phyloP scores from a whole-genome alignment of 2,113 vertebrate species.

The Apaloderma vittatum region DNA sequence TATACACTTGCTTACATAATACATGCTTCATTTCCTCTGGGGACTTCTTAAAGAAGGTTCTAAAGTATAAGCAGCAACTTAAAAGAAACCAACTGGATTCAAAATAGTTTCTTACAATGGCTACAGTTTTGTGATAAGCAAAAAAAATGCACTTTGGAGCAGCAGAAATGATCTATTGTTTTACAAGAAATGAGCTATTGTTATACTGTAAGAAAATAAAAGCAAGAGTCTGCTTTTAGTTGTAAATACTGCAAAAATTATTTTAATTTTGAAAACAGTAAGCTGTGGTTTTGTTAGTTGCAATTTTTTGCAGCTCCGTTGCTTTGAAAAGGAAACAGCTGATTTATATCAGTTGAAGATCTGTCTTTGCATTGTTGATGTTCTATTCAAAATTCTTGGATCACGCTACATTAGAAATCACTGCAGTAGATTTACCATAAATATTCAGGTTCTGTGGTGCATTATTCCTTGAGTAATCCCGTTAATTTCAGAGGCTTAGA shows the following conservation, averaged over 20 bases:
- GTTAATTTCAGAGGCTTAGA: neutral
- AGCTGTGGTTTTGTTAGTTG: conserved; percentile 2
- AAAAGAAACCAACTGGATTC: neutral
- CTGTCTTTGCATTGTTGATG: neutral
- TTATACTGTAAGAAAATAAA: conserved; percentile 46
- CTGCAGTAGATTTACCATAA: conserved; percentile 7
- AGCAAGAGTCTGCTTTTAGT: neutral
- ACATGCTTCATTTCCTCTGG: neutral
- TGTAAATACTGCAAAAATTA: neutral
- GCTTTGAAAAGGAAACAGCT: neutral
- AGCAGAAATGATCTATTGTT: conserved; percentile 58
- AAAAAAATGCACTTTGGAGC: neutral
- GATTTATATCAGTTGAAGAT: conserved; percentile 18
- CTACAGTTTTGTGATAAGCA: conserved; percentile 21
- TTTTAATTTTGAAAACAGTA: neutral
- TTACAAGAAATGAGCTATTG: conserved; percentile 41
- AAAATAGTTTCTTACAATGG: conserved; percentile 2
- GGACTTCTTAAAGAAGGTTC: neutral
- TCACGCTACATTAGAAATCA: neutral
- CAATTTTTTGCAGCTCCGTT: neutral
- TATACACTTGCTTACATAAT: conserved; percentile 5
- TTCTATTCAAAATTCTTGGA: conserved; percentile 38
- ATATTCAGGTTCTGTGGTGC: conserved; percentile 8
- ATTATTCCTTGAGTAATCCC: conserved; percentile 2
- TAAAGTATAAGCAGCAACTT: conserved; percentile 22